Evolutionary conservation across 2,888 invertebrate genomes (phyloP).

Genomic region (Eulithis prunata): DNA sequence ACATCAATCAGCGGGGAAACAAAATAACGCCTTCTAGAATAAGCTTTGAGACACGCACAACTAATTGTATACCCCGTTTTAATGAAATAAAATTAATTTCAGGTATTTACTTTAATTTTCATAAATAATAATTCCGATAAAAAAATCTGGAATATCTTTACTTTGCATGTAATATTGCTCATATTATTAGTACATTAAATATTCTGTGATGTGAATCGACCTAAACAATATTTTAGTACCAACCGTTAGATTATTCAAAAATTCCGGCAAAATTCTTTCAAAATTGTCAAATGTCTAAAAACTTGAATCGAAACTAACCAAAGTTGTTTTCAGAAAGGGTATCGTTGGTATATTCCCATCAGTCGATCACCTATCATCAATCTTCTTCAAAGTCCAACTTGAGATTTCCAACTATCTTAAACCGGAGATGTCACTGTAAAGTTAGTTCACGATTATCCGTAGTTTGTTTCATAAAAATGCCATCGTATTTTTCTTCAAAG

Average conservation of each 20-base stretch:
- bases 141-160: too few relatives aligned
- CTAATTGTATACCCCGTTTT: neutral
- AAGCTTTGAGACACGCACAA: too few relatives aligned
- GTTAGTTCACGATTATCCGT: neutral
- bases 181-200: too few relatives aligned
- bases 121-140: too few relatives aligned
- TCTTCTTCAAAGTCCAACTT: neutral
- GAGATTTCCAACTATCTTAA: neutral
- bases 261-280: too few relatives aligned
- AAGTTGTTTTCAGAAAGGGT: neutral
- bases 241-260: too few relatives aligned
- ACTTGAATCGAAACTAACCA: neutral
- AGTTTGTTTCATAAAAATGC: neutral
- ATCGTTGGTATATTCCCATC: neutral
- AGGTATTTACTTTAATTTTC: too few relatives aligned
- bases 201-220: too few relatives aligned
- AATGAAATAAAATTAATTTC: too few relatives aligned
- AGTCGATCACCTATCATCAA: neutral
- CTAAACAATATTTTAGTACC: too few relatives aligned
- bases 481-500: too few relatives aligned
- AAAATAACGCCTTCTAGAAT: slow-evolving; percentile 13
- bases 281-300: neutral
- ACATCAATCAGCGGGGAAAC: slow-evolving; percentile 17
- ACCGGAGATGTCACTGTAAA: neutral
- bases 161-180: too few relatives aligned